Evolutionary conservation across 2,113 vertebrate species (phyloP), one percentile per base, ranked within the genome.

Genomic region (Austrofundulus limnaeus): DNA sequence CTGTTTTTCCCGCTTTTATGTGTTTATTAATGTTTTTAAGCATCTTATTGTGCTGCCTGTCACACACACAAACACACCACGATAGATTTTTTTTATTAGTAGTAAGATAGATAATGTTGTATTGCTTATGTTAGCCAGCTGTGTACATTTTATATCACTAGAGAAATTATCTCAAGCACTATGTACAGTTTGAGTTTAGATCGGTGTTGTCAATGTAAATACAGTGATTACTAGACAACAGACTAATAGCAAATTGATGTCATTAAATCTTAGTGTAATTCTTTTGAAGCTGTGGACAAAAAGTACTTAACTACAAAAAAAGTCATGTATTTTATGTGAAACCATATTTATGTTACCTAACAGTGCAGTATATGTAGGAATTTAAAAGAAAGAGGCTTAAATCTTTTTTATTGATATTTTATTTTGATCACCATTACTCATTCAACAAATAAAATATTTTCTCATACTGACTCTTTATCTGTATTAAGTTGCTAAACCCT

Each of bases 11-110:
- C 7, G n/a, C 19, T 23, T 8, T 60, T 34, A 10, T 34, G 71
- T 75, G 85, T 84, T 80, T 85, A 92, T 90, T 89, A 75, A 48
- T 67, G 12, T 50, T n/a, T 45, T 66, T 0, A 70, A 62, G 39
- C 50, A 72, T 55, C 54, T 51, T 34, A 47, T 21, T 45, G 21
- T 66, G 41, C 37, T 78, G 73, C 66, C 64, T 80, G 56, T 47
- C 16, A 12, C 46, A 51, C 43, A 19, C 25, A 61, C 5, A 19
- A 47, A 62, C 10, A 9, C 1, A 9, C 24, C 37, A 39, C 57
- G 15, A 17, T 21, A 24, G 9, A 46, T 49, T 51, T 53, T 45
- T 43, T 6, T n/a, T 34, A 34, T 6, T 58, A 61, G 60, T 12
- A 53, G 54, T 50, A 15, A 50, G 31, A 42, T 37, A 42, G 4